Conservation (phyloP, 2,797 vertebrate species). For the Hypotaenidia okinawae region DNA sequence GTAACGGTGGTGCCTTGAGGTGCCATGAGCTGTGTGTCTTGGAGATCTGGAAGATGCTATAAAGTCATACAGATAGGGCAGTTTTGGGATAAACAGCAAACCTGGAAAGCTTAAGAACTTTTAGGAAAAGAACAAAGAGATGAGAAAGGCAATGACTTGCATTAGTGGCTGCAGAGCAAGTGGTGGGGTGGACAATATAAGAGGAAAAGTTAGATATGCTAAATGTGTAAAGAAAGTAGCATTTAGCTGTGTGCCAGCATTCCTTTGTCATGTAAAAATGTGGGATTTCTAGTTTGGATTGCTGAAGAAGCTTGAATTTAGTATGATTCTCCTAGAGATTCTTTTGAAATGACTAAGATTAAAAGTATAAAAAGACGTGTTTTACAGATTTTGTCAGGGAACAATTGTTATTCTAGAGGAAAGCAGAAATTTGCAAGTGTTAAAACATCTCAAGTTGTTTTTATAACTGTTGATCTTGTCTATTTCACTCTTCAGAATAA, state of each 20-base stretch:
- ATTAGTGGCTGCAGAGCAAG: neutral
- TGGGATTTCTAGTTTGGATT: neutral
- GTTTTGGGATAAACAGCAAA: neutral
- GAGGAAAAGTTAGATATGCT: neutral
- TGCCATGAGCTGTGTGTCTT: neutral
- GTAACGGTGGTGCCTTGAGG: neutral
- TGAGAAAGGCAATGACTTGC: neutral
- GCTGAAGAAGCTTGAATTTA: neutral
- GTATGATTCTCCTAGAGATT: neutral
- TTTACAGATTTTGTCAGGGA: neutral
- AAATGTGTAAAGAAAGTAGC: neutral
- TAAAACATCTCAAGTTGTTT: neutral
- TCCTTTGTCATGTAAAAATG: neutral
- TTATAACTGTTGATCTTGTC: neutral
- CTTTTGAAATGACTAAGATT: neutral
- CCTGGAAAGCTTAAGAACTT: neutral
- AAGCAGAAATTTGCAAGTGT: neutral
- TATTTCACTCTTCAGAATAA: neutral
- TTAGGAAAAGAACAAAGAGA: neutral
- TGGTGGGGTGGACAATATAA: neutral
- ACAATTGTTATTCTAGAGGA: neutral
- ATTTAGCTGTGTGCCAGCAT: neutral
- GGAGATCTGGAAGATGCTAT: neutral
- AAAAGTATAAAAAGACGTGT: neutral
- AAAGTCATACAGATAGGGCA: rapidly evolving